phyloP scores from a whole-genome alignment of 2,888 invertebrate genomes.

The Biston stratarius region DNA sequence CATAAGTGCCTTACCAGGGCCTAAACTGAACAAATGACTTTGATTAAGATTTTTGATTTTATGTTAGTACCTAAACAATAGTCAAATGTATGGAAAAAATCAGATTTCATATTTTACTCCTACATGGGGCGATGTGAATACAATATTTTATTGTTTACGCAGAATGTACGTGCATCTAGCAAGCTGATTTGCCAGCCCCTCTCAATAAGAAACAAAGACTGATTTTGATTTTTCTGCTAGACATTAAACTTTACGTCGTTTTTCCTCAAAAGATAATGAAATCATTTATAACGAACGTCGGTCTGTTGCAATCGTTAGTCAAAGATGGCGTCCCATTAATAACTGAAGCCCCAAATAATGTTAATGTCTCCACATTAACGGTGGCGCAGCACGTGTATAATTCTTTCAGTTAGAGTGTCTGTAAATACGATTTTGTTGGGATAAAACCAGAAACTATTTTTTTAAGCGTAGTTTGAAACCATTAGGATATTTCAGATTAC shows the following conservation, averaged over 20 bases:
- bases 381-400: conserved; percentile 66
- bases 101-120: no score
- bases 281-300: conserved; percentile 58
- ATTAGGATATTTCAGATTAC: no score
- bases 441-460: neutral
- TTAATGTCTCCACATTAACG: conserved; percentile 82
- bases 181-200: neutral
- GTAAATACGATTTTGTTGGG: neutral
- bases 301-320: conserved; percentile 63
- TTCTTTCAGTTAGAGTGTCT: conserved; percentile 43
- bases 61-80: no score
- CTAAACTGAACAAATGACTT: no score
- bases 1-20: no score
- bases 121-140: no score
- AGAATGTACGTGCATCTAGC: no score
- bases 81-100: no score
- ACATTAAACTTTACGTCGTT: conserved; percentile 29
- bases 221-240: conserved; percentile 7
- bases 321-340: conserved; percentile 75
- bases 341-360: conserved; percentile 73
- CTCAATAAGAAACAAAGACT: conserved; percentile 9
- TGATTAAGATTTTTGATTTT: no score
- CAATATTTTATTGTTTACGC: no score
- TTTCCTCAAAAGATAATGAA: conserved; percentile 58
- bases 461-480: neutral